Base-by-base conservation (phyloP, 2,113 vertebrate genomes). In the Dipodomys merriami region DNA sequence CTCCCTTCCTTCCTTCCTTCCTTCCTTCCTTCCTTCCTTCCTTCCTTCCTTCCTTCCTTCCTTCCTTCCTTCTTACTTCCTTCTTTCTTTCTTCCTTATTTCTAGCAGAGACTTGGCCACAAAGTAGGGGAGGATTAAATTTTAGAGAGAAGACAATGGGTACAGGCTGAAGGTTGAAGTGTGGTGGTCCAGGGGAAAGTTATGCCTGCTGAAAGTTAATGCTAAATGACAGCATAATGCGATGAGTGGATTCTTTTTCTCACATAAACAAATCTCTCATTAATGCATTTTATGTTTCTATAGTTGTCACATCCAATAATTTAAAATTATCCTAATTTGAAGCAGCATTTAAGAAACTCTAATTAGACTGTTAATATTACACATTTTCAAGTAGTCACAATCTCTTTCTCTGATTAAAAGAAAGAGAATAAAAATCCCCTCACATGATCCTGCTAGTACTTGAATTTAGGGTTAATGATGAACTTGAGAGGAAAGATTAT, bases 341-440 rank as follows among this genome's bases (percentile, higher is more conserved):
- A 97, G 49, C 16, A 94, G 91, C 91, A 93, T 87, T 96, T 93
- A 89, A 91, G 88, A 94, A 90, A 82, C 93, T 76, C 1, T 94
- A 95, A 97, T 96, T 91, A 96, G 77, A 82, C 84, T 84, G 83
- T 86, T 97, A 96, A 91, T 95, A 96, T 93, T 91, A 93, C 82
- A 83, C 95, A 97, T 96, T 97, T 96, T 97, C 44, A 97, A 97
- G 95, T 73, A 81, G 65, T 82, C 7, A 3, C 71, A 44, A 73
- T 91, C 85, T 90, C 46, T 94, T 80, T 78, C 33, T 22, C 60
- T 97, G 94, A 97, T 96, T 96, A 90, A 97, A 96, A 74, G 11
- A n/a, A n/a, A 92, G 30, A 80, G 65, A 72, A 86, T 57, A 83
- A 73, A 81, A 71, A 39, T 49, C 5, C 19, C 35, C 60, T 6